Evolutionary conservation across 2,888 invertebrate genomes (phyloP), one percentile per base, ranked within the genome.

Genomic region (Lycia hirtaria): DNA sequence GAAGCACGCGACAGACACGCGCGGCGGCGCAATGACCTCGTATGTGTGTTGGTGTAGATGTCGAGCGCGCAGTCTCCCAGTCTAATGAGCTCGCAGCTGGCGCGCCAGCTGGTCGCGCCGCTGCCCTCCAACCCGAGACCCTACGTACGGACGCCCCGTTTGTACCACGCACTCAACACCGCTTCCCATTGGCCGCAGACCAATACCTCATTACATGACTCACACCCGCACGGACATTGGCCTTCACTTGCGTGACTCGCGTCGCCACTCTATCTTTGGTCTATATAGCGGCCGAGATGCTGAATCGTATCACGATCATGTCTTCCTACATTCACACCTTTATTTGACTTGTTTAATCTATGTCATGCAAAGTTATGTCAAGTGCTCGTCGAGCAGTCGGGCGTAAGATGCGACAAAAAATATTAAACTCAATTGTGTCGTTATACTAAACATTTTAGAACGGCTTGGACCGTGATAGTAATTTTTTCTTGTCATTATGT

Each of bases 1-100:
- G 10, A 17, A 6, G 2, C 10, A 17, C 17, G 40, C 14, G 14
- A 4, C 15, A 28, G 9, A 17, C 9, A 4, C 26, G 28, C 14
- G 6, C 33, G 10, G 17, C 20, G 12, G 24, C 24, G 35, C 7
- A 67, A 74, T 71, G 76, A 72, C 72, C n/a, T n/a, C n/a, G 76
- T 58, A 73, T 73, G 71, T 81, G 65, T 81, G 80, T 81, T 81
- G 76, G 81, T 85, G 82, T 88, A 88, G 88, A 87, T 88, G 81
- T 80, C 81, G 75, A 79, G 80, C 72, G 75, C 32, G 73, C 75
- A 68, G 69, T 67, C 75, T 74, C 70, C 75, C 82, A 74, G 82
- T 71, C 86, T 93, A 86, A 87, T 93, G 93, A 90, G 88, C 85
- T 93, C 93, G 86, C 93, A 93, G 87, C 92, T 93, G 79, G 93